These are phyloP conservation scores for Zaprionus ornatus DNA, from an alignment of 1,140 invertebrate species.

Conservation along the genomic window DNA sequence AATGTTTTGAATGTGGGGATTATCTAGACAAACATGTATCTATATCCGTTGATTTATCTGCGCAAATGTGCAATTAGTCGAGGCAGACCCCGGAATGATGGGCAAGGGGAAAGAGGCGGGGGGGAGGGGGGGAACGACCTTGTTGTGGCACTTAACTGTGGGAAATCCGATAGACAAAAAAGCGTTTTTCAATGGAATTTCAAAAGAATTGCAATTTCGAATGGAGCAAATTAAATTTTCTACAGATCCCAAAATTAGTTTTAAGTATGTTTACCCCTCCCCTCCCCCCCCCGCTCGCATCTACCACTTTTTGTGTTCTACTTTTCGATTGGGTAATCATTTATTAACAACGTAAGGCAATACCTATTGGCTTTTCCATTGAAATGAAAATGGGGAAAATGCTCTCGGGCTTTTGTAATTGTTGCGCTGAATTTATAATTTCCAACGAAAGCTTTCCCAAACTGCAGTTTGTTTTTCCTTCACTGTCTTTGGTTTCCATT, in stretches of 20 bases:
- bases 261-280: background rate
- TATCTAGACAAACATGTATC: slow-evolving; percentile 31
- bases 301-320: background rate
- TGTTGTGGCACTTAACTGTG: slow-evolving; percentile 32
- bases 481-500: slow-evolving; percentile 1
- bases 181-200: slow-evolving; percentile 14
- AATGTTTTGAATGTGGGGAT: slow-evolving; percentile 52
- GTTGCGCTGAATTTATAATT: slow-evolving; percentile 73
- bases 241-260: slow-evolving; percentile 9
- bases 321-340: slow-evolving; percentile 41
- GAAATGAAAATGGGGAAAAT: slow-evolving; percentile 47
- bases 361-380: slow-evolving; percentile 19
- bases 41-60: slow-evolving; percentile 63
- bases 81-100: background rate
- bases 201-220: slow-evolving; percentile 23
- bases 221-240: slow-evolving; percentile 12
- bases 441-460: slow-evolving; percentile 52
- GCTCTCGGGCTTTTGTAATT: slow-evolving; percentile 51
- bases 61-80: slow-evolving; percentile 65
- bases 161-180: slow-evolving; percentile 29
- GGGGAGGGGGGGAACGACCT: slow-evolving; percentile 34
- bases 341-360: slow-evolving; percentile 61
- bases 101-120: no score
- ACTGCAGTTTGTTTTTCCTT: slow-evolving; percentile 14
- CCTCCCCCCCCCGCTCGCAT: background rate